Evolutionary conservation across 2,113 vertebrate species (phyloP).

Genomic region (Ceratotherium simum): DNA sequence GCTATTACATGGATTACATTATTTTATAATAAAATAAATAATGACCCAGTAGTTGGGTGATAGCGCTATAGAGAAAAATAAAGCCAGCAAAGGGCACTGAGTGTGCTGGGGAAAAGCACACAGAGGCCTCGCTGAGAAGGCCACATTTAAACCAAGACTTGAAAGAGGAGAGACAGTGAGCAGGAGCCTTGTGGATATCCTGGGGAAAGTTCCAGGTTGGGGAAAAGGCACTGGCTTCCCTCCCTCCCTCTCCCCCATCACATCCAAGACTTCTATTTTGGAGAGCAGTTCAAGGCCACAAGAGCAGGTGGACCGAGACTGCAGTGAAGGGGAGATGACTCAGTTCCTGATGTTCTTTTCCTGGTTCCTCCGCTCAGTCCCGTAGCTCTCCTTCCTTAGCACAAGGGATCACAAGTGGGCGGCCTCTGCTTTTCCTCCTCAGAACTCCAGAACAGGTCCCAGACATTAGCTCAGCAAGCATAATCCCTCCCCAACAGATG

Average conservation of each 20-base stretch:
- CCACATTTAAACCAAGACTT: not conserved
- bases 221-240: too few species aligned
- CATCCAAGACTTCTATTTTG: not conserved
- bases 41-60: too few species aligned
- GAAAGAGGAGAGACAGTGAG: not conserved
- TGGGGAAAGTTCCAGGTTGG: not conserved
- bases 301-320: not conserved
- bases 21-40: not conserved
- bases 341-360: not conserved
- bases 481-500: not conserved
- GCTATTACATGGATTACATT: not conserved
- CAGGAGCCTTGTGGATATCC: rapidly evolving
- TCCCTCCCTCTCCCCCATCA: not conserved
- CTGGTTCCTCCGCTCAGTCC: not conserved
- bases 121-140: not conserved
- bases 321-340: not conserved
- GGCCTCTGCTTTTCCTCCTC: not conserved
- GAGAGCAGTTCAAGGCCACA: not conserved
- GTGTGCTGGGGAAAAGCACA: not conserved
- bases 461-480: conserved; percentile 36
- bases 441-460: not conserved
- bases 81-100: not conserved
- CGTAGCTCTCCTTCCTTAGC: not conserved
- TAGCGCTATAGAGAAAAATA: not conserved
- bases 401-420: not conserved